phyloP scores from a whole-genome alignment of 2,113 vertebrate species.

The Indri indri region DNA sequence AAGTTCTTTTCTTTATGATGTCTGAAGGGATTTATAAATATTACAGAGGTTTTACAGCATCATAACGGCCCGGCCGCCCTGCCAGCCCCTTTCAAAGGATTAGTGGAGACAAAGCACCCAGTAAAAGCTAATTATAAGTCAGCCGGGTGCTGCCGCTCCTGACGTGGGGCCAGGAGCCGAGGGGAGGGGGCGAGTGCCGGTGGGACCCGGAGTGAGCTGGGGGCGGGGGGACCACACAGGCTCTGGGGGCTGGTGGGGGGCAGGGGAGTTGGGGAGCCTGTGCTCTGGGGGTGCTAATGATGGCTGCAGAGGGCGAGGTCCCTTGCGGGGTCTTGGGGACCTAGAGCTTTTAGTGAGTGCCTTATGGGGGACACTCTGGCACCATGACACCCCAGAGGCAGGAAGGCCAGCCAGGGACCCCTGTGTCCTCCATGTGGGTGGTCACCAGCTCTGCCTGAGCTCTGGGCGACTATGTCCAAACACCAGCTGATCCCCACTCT shows the following conservation, averaged over 20 bases:
- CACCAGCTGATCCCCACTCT: rapidly evolving
- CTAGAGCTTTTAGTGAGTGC: neutral
- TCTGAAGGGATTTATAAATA: constrained; percentile 90
- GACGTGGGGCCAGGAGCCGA: constrained; percentile 32
- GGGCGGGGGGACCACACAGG: constrained; percentile 58
- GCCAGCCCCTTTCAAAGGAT: constrained; percentile 89
- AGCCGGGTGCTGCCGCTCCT: constrained; percentile 75
- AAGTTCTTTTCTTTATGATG: constrained; percentile 86
- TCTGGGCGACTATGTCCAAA: neutral
- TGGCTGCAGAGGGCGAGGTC: neutral
- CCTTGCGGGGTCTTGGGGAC: neutral
- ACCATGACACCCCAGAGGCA: neutral
- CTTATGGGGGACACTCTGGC: neutral
- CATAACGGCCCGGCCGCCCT: constrained; percentile 84
- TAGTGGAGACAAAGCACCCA: constrained; percentile 85
- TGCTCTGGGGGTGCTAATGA: neutral
- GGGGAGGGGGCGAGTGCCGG: neutral
- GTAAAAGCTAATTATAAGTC: constrained; percentile 88
- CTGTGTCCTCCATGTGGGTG: neutral
- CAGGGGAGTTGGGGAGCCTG: neutral
- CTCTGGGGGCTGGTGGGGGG: neutral
- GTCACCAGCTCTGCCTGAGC: neutral
- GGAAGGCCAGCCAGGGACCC: neutral
- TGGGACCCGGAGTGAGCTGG: neutral
- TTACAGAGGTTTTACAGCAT: constrained; percentile 86